Conservation (phyloP, 2,888 invertebrate species). For the Leptopterna dolabrata region DNA sequence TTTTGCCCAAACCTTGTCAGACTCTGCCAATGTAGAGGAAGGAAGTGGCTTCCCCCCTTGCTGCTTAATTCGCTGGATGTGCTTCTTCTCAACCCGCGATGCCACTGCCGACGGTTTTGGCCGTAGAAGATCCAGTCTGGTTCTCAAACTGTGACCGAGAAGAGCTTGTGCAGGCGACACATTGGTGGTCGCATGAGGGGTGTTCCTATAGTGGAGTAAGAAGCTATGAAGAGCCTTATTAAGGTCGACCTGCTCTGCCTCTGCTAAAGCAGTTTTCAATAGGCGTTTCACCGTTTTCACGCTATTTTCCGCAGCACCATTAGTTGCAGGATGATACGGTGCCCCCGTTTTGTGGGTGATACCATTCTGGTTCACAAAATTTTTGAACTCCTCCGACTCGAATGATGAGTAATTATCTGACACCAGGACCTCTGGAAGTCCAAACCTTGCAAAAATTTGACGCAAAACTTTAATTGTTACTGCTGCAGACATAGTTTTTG, state of each 20-base stretch:
- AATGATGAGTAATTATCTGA: conserved; percentile 9
- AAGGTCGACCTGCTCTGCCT: neutral
- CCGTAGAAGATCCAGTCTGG: neutral
- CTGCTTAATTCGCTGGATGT: neutral
- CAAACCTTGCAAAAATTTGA: conserved; percentile 5
- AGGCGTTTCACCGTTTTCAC: neutral
- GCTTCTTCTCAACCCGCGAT: neutral
- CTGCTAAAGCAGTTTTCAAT: neutral
- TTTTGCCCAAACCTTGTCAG: neutral
- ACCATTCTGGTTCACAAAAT: neutral
- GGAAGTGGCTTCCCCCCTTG: neutral
- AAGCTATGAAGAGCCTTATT: neutral
- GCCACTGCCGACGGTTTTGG: neutral
- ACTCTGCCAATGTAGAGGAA: neutral
- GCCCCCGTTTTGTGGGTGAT: neutral
- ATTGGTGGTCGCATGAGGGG: neutral
- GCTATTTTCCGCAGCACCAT: conserved; percentile 19
- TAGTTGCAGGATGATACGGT: neutral
- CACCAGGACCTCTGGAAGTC: neutral
- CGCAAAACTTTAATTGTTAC: neutral
- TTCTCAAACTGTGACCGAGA: neutral
- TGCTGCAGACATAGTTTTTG: neutral
- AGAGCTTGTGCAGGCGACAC: neutral
- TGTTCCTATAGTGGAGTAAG: neutral
- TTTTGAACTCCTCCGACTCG: no score